Conservation (phyloP, 2,797 vertebrate genomes). For the Melanotaenia nigrans region DNA sequence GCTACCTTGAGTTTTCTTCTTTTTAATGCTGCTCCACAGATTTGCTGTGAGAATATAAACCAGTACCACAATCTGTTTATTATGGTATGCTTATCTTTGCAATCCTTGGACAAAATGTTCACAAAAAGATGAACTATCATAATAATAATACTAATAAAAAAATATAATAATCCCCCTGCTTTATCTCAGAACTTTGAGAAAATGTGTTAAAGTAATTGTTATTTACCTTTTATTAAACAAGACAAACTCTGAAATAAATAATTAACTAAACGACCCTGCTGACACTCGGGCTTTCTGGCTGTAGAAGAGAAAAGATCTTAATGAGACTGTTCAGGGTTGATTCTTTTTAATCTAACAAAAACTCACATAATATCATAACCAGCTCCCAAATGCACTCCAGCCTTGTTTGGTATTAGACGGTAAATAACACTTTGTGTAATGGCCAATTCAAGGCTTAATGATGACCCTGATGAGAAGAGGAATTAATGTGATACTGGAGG, state of each 20-base stretch:
- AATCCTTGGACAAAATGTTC: constrained; percentile 39
- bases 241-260: constrained; percentile 11
- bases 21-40: constrained; percentile 55
- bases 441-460: constrained; percentile 33
- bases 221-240: constrained; percentile 19
- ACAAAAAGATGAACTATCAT: constrained; percentile 44
- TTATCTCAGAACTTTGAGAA: neutral
- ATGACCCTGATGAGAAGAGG: constrained; percentile 47
- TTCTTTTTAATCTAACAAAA: constrained; percentile 25
- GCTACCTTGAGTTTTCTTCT: constrained; percentile 59
- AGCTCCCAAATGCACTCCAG: constrained; percentile 33
- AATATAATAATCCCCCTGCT: too few species aligned
- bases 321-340: constrained; percentile 33
- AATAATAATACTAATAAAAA: constrained; percentile 25
- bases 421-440: constrained; percentile 50
- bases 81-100: constrained; percentile 53
- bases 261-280: too few species aligned
- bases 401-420: constrained; percentile 28
- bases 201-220: constrained; percentile 1
- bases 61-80: constrained; percentile 58
- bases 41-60: constrained; percentile 59
- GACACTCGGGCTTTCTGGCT: neutral
- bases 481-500: constrained; percentile 42
- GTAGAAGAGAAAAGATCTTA: neutral
- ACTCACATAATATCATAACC: constrained; percentile 31